A percentile compares a stretch with the other conserved stretches of the same genome.
These are phyloP conservation scores for Andrena fulva DNA, from an alignment of 2,888 invertebrate species.

Conservation along the genomic window DNA sequence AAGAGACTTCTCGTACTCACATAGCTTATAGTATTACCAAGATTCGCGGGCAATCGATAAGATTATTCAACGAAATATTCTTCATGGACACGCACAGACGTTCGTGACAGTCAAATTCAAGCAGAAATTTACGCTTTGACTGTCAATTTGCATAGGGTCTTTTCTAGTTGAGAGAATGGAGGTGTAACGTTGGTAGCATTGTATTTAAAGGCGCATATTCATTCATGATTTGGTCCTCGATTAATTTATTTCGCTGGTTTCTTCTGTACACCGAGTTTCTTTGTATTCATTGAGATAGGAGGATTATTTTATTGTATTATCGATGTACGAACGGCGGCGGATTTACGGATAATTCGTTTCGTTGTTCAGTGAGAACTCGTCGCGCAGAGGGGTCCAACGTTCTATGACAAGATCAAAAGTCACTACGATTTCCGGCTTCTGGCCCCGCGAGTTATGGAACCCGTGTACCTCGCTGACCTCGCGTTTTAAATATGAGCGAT, in stretches of 20 bases:
- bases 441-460: not conserved
- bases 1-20: not conserved
- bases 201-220: not conserved
- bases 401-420: conserved; percentile 4
- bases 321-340: not conserved
- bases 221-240: not conserved
- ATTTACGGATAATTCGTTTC: not conserved
- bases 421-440: conserved; percentile 1
- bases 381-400: not conserved
- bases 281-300: not conserved
- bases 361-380: not conserved
- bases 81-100: not conserved
- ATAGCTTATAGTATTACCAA: not conserved
- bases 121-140: conserved; percentile 33
- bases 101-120: conserved; percentile 38
- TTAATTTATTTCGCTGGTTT: not conserved
- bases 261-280: not conserved
- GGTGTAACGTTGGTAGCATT: conserved; percentile 5
- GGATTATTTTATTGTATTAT: not conserved
- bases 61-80: conserved; percentile 29
- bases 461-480: conserved; percentile 3
- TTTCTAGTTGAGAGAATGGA: not conserved
- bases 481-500: conserved; percentile 61
- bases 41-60: not conserved
- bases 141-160: conserved; percentile 51